Conservation (phyloP, 2,113 vertebrate genomes). For the Pelodiscus sinensis region DNA sequence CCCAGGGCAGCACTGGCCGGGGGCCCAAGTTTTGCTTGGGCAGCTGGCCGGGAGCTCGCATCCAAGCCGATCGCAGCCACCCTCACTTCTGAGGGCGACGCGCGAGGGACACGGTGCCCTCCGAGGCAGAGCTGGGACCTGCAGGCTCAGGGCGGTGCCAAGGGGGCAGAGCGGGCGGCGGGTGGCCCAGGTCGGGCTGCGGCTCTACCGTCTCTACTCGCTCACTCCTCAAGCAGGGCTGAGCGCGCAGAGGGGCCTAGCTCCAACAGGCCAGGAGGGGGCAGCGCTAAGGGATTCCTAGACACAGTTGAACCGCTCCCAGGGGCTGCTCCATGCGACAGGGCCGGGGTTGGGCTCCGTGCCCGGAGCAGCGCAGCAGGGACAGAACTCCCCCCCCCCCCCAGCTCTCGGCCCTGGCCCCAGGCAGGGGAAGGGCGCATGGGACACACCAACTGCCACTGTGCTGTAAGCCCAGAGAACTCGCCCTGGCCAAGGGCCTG, state of each 20-base stretch:
- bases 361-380: too few relatives aligned
- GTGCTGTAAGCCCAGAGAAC: not conserved
- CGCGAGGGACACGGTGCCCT: too few relatives aligned
- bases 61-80: not conserved
- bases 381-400: not conserved
- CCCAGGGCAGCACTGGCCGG: not conserved
- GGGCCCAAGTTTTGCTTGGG: not conserved
- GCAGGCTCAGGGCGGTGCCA: not conserved
- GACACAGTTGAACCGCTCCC: not conserved
- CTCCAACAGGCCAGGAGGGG: not conserved
- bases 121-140: not conserved
- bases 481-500: not conserved
- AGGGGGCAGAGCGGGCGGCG: not conserved
- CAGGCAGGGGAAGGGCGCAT: not conserved
- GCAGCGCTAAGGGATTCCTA: not conserved
- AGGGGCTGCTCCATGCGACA: not conserved
- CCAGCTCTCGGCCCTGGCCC: not conserved
- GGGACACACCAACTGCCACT: too few relatives aligned
- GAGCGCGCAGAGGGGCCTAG: not conserved
- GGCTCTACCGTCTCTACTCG: not conserved
- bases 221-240: too few relatives aligned
- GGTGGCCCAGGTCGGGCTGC: not conserved
- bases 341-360: too few relatives aligned
- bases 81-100: too few relatives aligned
- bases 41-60: too few relatives aligned